phyloP scores from a whole-genome alignment of 2,113 vertebrate species.

The Chaetura pelagica region DNA sequence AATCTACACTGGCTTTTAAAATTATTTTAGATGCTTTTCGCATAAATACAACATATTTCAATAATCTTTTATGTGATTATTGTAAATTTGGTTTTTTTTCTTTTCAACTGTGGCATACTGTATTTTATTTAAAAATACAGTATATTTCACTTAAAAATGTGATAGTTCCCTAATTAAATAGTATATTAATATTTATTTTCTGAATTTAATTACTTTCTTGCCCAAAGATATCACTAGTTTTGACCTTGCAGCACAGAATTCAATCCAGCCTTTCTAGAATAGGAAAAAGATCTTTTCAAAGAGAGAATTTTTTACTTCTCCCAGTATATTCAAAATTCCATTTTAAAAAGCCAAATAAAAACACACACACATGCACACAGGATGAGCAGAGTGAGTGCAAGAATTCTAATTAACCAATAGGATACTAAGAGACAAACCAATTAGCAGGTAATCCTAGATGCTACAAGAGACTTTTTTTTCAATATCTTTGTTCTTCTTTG shows the following conservation, averaged over 20 bases:
- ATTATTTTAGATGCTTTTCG: neutral
- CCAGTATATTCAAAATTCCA: neutral
- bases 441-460: neutral
- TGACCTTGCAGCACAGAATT: neutral
- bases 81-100: neutral
- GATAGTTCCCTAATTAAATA: neutral
- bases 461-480: neutral
- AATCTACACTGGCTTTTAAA: fast-evolving
- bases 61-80: neutral
- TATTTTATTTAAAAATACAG: neutral
- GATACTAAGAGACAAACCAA: neutral
- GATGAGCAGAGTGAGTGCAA: neutral
- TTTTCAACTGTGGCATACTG: neutral
- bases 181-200: neutral
- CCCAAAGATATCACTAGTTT: neutral
- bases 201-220: neutral
- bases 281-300: neutral
- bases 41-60: neutral
- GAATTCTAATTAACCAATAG: neutral
- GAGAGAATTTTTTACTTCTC: neutral
- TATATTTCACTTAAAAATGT: neutral
- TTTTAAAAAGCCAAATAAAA: neutral
- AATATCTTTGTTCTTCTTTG: neutral
- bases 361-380: neutral
- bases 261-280: neutral